A percentile compares a stretch with the other conserved stretches of the same genome.
Evolutionary conservation across 2,797 vertebrate species (phyloP).

Genomic region (Margarornis squamiger): DNA sequence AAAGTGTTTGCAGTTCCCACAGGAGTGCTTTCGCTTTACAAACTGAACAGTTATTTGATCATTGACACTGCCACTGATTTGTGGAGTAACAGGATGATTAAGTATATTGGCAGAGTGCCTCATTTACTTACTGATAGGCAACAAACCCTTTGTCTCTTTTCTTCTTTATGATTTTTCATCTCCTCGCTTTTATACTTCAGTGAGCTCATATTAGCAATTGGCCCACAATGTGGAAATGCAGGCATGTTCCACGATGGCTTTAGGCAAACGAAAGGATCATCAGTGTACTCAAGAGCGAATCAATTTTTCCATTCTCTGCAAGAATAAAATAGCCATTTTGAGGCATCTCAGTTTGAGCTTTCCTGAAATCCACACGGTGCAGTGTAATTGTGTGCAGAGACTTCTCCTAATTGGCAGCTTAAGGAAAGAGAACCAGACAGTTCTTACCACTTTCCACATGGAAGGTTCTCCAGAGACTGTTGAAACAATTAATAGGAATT

Average conservation of each 20-base stretch:
- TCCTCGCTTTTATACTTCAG: neutral
- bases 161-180: constrained; percentile 9
- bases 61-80: constrained; percentile 23
- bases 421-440: neutral
- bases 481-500: constrained; percentile 40
- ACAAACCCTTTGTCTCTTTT: constrained; percentile 19
- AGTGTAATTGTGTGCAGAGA: constrained; percentile 18
- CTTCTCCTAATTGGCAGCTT: constrained; percentile 49
- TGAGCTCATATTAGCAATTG: constrained; percentile 18
- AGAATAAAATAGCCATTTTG: constrained; percentile 16
- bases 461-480: constrained; percentile 16
- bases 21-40: constrained; percentile 19
- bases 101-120: constrained; percentile 34
- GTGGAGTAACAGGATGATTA: constrained; percentile 52
- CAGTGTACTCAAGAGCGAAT: neutral
- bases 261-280: constrained; percentile 25
- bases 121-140: constrained; percentile 22
- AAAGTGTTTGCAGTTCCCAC: neutral
- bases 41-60: constrained; percentile 39
- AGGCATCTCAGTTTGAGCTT: neutral
- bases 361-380: neutral
- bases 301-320: constrained; percentile 23
- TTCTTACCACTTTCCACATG: neutral
- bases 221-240: constrained; percentile 10
- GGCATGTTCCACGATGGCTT: neutral